Conservation (phyloP, 2,888 invertebrate genomes). For the Nomada lathburiana region DNA sequence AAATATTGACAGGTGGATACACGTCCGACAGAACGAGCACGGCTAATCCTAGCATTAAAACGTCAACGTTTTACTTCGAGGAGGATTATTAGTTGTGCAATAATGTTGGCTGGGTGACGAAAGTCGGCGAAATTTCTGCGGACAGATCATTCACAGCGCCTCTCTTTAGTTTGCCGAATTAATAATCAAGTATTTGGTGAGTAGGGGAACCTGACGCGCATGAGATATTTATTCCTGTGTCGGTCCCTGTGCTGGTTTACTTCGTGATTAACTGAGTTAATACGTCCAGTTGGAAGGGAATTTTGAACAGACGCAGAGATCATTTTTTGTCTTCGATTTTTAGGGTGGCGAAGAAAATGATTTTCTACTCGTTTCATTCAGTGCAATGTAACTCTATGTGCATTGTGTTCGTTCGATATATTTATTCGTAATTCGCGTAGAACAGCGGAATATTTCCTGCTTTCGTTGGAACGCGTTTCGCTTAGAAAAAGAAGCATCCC, state of each 20-base stretch:
- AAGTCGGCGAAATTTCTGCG: slow-evolving; percentile 47
- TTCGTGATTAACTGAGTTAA: slow-evolving; percentile 8
- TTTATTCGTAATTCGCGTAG: background rate
- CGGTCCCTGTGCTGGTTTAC: background rate
- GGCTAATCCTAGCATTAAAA: slow-evolving; percentile 38
- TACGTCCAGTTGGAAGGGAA: background rate
- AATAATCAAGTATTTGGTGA: slow-evolving; percentile 32
- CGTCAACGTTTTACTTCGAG: slow-evolving; percentile 43
- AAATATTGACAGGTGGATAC: slow-evolving; percentile 49
- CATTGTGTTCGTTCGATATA: too few species aligned
- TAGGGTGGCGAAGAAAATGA: too few species aligned
- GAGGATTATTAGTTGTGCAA: slow-evolving; percentile 61
- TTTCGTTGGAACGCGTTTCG: background rate
- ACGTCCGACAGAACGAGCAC: slow-evolving; percentile 14
- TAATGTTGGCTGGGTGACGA: slow-evolving; percentile 43
- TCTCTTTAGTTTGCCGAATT: slow-evolving; percentile 7
- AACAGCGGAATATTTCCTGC: background rate
- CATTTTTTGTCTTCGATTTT: background rate
- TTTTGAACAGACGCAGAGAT: background rate
- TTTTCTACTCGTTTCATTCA: too few species aligned
- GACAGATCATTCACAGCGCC: slow-evolving; percentile 35
- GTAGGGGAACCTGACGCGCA: slow-evolving; percentile 22
- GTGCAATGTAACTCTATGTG: too few species aligned
- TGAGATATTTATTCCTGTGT: slow-evolving; percentile 17
- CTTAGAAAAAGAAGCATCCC: background rate